phyloP scores from a whole-genome alignment of 2,888 invertebrate genomes.

The Drosophila aldrichi region DNA sequence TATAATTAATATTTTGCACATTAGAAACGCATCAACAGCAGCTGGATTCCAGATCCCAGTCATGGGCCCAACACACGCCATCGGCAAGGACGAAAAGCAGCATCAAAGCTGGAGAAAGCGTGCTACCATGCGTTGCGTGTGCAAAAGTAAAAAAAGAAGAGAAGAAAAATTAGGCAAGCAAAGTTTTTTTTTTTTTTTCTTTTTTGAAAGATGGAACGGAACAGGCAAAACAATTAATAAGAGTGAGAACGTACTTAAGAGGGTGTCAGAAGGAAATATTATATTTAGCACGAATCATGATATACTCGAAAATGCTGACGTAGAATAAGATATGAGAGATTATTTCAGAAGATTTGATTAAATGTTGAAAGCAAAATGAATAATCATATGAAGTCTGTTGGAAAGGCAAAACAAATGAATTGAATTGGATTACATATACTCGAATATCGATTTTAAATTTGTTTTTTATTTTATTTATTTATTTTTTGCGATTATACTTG shows the following conservation, averaged over 20 bases:
- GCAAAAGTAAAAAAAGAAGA: constrained; percentile 36
- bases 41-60: constrained; percentile 48
- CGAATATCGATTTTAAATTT: too few relatives aligned
- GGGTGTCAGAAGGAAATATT: constrained; percentile 42
- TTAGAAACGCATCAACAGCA: constrained; percentile 79
- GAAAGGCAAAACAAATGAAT: neutral
- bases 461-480: too few relatives aligned
- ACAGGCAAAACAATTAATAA: constrained; percentile 65
- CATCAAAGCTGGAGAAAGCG: constrained; percentile 20
- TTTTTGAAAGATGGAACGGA: constrained; percentile 25
- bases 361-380: neutral
- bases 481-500: too few relatives aligned
- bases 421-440: neutral
- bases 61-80: constrained; percentile 65
- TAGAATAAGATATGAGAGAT: neutral
- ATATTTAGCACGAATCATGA: constrained; percentile 21
- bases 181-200: constrained; percentile 1
- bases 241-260: constrained; percentile 23
- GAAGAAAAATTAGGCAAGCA: constrained; percentile 66
- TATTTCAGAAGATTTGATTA: neutral
- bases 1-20: constrained; percentile 80
- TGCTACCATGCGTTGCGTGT: constrained; percentile 64
- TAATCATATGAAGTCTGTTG: neutral
- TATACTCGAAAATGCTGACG: constrained; percentile 15
- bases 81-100: constrained; percentile 2